phyloP scores from a whole-genome alignment of 2,888 invertebrate genomes.

The Harpalus rufipes region DNA sequence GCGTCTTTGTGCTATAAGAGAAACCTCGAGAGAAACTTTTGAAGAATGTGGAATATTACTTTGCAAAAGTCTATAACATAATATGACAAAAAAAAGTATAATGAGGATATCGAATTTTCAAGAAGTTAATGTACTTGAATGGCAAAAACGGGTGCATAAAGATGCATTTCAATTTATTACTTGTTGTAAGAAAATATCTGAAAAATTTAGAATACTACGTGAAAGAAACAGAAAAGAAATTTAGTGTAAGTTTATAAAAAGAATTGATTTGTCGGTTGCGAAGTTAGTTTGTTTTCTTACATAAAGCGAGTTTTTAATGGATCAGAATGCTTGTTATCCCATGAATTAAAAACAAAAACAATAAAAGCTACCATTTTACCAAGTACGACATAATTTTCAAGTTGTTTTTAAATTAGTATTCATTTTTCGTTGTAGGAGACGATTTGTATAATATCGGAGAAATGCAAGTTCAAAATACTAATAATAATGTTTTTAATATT shows the following conservation, averaged over 20 bases:
- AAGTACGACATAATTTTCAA: constrained; percentile 68
- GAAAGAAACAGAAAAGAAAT: too few species aligned
- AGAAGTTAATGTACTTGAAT: constrained; percentile 74
- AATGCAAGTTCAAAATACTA: constrained; percentile 72
- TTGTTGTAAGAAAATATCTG: too few species aligned
- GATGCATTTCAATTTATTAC: constrained; percentile 84
- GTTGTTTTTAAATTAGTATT: neutral
- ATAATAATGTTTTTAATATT: constrained; percentile 71
- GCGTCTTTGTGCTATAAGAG: constrained; percentile 90
- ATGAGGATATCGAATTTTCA: constrained; percentile 72
- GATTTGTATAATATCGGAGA: constrained; percentile 77
- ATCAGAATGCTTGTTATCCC: constrained; percentile 76
- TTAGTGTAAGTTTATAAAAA: too few species aligned
- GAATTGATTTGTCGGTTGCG: too few species aligned
- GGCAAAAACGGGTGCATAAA: constrained; percentile 83
- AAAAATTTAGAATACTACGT: too few species aligned
- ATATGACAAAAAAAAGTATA: constrained; percentile 71
- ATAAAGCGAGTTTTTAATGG: constrained; percentile 79
- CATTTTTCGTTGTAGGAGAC: constrained; percentile 77
- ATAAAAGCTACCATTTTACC: constrained; percentile 71
- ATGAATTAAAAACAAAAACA: constrained; percentile 72
- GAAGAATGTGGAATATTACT: constrained; percentile 92
- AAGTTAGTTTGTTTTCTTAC: too few species aligned
- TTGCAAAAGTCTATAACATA: constrained; percentile 79
- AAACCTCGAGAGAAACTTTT: constrained; percentile 94